Evolutionary conservation across 2,797 vertebrate genomes (phyloP).

Genomic region (Hipposideros larvatus): DNA sequence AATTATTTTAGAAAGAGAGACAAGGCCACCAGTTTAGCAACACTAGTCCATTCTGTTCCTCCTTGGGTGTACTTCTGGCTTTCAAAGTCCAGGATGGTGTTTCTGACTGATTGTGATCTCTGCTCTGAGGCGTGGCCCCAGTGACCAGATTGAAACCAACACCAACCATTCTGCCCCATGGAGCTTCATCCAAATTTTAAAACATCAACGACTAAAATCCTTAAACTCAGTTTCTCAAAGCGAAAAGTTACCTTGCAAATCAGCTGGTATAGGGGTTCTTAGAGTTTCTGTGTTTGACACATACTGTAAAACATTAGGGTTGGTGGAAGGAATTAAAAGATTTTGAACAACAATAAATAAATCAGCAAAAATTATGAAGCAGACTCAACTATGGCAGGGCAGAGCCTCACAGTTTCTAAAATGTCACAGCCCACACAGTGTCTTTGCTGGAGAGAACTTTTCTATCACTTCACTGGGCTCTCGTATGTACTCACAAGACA

Average conservation of each 20-base stretch:
- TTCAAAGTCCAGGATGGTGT: background rate
- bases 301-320: background rate
- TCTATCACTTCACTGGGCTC: background rate
- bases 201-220: background rate
- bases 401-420: background rate
- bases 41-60: background rate
- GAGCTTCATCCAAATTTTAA: background rate
- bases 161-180: background rate
- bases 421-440: background rate
- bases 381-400: background rate
- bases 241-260: background rate
- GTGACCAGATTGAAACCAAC: background rate
- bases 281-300: background rate
- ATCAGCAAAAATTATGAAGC: background rate
- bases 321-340: background rate
- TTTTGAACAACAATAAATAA: constrained; percentile 20
- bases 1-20: constrained; percentile 3
- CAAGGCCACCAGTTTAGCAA: background rate
- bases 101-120: background rate
- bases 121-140: background rate
- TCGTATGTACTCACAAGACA: background rate
- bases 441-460: background rate
- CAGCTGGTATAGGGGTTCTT: background rate
- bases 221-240: background rate
- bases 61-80: background rate